Conservation (phyloP, 2,113 vertebrate genomes). For the Austrofundulus limnaeus region DNA sequence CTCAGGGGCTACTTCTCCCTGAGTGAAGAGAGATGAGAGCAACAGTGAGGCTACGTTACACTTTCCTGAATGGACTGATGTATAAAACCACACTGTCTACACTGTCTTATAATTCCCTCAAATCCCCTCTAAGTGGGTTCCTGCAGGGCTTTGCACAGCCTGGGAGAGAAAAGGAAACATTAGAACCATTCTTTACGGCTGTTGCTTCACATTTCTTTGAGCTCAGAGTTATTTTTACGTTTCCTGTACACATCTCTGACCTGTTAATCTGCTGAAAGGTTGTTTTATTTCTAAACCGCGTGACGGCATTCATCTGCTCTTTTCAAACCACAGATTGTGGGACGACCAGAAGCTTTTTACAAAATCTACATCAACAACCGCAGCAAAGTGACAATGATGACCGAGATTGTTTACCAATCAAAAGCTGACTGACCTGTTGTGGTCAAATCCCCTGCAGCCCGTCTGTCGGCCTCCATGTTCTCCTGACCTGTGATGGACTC, state of each 20-base stretch:
- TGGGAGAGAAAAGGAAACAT: neutral
- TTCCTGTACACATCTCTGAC: neutral
- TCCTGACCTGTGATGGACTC: conserved; percentile 28
- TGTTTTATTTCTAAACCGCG: neutral
- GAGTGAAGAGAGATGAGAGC: neutral
- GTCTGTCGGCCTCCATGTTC: conserved; percentile 42
- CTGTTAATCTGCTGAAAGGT: neutral
- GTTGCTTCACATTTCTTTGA: conserved; percentile 1
- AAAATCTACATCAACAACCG: no score
- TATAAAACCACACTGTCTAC: conserved; percentile 4
- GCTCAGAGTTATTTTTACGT: neutral
- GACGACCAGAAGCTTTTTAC: no score
- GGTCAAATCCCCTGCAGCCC: conserved; percentile 59
- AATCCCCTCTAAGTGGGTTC: conserved; percentile 44
- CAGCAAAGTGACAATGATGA: conserved; percentile 1
- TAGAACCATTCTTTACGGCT: neutral
- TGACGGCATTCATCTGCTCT: no score
- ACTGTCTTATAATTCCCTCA: conserved; percentile 21
- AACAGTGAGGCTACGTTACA: neutral
- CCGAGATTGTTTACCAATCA: neutral
- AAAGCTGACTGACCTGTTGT: conserved; percentile 59
- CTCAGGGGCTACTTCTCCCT: conserved; percentile 36
- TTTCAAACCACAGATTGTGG: no score
- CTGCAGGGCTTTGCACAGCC: conserved; percentile 4
- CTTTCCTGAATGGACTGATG: conserved; percentile 13